These are phyloP conservation scores for Toxotes chatareus DNA, from an alignment of 2,113 vertebrate species.

Conservation along the genomic window DNA sequence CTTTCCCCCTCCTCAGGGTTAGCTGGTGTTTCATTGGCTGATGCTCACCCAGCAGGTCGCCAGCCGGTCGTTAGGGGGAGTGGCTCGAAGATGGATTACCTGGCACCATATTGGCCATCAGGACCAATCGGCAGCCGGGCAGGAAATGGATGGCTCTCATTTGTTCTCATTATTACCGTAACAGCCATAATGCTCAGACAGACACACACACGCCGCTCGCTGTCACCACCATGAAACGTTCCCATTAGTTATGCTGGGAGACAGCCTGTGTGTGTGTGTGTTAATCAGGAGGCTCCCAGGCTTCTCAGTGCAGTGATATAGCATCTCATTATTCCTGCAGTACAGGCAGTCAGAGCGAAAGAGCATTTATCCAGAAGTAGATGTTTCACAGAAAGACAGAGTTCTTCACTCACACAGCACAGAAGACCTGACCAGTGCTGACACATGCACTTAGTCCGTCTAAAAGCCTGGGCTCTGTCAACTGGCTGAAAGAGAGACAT, in stretches of 20 bases:
- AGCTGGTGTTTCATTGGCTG: conserved; percentile 87
- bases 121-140: conserved; percentile 96
- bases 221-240: conserved; percentile 93
- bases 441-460: background rate
- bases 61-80: conserved; percentile 89
- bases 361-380: conserved; percentile 62
- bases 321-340: conserved; percentile 78
- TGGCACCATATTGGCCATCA: conserved; percentile 94
- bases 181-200: conserved; percentile 91
- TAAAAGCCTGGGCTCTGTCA: background rate
- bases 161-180: conserved; percentile 98
- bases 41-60: conserved; percentile 87
- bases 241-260: conserved; percentile 87
- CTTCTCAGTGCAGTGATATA: conserved; percentile 77
- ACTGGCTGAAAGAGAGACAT: background rate
- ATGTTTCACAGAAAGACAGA: conserved; percentile 4
- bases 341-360: conserved; percentile 42
- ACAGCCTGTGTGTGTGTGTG: conserved; percentile 63
- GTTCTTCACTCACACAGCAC: background rate
- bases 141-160: conserved; percentile 99
- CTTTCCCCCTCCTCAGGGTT: background rate
- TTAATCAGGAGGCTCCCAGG: conserved; percentile 74
- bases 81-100: conserved; percentile 94
- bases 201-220: conserved; percentile 94
- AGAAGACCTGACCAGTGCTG: background rate